Evolutionary conservation across 2,888 invertebrate species (phyloP).

Genomic region (Pollenia griseotomentosa): DNA sequence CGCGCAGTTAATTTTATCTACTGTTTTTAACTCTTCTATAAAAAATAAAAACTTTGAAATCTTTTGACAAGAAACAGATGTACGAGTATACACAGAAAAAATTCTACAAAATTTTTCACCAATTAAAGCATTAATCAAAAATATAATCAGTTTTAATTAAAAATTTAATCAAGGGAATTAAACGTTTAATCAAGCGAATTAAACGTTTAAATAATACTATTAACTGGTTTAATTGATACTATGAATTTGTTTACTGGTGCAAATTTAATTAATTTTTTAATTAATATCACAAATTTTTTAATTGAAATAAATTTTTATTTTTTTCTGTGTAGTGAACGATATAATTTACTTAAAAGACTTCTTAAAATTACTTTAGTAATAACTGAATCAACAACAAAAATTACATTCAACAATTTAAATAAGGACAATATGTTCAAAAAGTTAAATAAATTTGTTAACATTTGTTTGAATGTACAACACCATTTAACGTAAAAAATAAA

Average conservation of each 20-base stretch:
- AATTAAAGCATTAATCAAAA: too few species aligned
- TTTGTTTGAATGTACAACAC: slow-evolving; percentile 53
- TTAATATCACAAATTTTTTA: too few species aligned
- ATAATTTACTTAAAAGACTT: slow-evolving; percentile 48
- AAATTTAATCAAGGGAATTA: too few species aligned
- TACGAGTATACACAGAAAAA: too few species aligned
- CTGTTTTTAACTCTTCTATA: slow-evolving; percentile 13
- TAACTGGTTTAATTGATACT: too few species aligned
- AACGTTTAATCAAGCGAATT: too few species aligned
- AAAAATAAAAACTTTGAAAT: slow-evolving; percentile 24
- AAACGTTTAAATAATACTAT: too few species aligned
- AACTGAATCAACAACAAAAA: slow-evolving; percentile 28
- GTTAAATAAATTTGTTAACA: slow-evolving; percentile 63
- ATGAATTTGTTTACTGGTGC: too few species aligned
- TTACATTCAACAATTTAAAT: background rate
- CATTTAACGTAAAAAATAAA: background rate
- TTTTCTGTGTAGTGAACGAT: background rate
- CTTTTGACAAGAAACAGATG: slow-evolving; percentile 45
- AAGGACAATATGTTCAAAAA: background rate
- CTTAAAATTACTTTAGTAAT: slow-evolving; percentile 25
- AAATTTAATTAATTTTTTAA: too few species aligned
- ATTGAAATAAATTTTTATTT: too few species aligned
- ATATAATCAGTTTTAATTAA: too few species aligned
- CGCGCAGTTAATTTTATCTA: slow-evolving; percentile 4
- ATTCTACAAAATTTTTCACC: too few species aligned